Evolutionary conservation across 2,797 vertebrate genomes (phyloP).

Genomic region (Tragopan temminckii): DNA sequence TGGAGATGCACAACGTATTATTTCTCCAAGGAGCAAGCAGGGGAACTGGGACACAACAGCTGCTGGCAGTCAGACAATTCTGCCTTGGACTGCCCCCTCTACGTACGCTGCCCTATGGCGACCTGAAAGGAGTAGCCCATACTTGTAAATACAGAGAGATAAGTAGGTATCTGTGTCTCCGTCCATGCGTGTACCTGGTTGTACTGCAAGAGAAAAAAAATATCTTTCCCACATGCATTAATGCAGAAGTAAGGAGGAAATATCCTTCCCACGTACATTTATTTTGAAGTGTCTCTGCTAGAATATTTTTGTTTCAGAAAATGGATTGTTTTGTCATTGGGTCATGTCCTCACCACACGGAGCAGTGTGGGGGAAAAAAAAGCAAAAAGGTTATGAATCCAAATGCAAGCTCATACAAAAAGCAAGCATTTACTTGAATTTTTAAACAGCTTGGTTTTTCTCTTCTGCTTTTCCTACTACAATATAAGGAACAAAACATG

Average conservation of each 20-base stretch:
- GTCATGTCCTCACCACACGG: conserved; percentile 24
- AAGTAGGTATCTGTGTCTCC: conserved; percentile 10
- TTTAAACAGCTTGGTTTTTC: conserved; percentile 40
- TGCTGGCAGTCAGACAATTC: conserved; percentile 33
- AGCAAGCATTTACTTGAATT: conserved; percentile 49
- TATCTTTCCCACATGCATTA: conserved; percentile 39
- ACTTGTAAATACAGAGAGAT: conserved; percentile 62
- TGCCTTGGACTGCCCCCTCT: conserved; percentile 50
- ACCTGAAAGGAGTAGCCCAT: conserved; percentile 28
- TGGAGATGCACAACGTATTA: conserved; percentile 52
- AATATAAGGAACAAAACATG: not conserved
- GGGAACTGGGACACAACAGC: conserved; percentile 43
- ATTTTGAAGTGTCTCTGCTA: conserved; percentile 38
- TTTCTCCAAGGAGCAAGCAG: conserved; percentile 41
- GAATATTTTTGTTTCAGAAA: conserved; percentile 58
- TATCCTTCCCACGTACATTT: conserved; percentile 53
- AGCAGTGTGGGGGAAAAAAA: not conserved
- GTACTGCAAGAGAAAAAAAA: conserved; percentile 36
- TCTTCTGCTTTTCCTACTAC: conserved; percentile 16
- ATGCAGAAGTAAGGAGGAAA: conserved; percentile 53
- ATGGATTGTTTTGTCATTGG: conserved; percentile 31
- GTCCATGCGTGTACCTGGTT: not conserved
- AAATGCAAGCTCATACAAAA: conserved; percentile 32
- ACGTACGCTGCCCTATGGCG: not conserved
- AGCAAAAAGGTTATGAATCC: conserved; percentile 15